Percentiles rank a stretch among this genome's conserved stretches.
These are phyloP conservation scores for Centropus unirufus DNA, from an alignment of 2,113 vertebrate species.

Conservation along the genomic window DNA sequence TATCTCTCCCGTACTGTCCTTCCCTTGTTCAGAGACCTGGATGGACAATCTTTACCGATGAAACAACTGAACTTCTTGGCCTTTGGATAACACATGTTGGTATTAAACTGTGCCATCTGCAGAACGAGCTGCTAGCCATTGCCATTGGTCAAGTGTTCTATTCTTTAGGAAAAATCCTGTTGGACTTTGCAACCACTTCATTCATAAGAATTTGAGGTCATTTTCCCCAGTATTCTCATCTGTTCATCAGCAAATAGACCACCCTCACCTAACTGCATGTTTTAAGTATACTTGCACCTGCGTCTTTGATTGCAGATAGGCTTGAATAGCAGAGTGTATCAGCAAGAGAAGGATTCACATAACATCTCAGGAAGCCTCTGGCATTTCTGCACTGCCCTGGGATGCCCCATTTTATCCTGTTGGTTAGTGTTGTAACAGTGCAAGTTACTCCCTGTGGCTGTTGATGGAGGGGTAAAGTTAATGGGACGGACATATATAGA, in stretches of 20 bases:
- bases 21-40: not conserved
- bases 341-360: not conserved
- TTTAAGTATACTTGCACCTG: not conserved
- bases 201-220: not conserved
- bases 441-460: not conserved
- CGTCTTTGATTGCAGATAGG: not conserved
- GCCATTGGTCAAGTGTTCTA: not conserved
- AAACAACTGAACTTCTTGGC: not conserved
- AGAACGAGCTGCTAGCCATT: not conserved
- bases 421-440: not conserved
- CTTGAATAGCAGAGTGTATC: fast-evolving
- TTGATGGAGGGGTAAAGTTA: not conserved
- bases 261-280: not conserved
- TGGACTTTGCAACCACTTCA: not conserved
- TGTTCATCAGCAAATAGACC: not conserved
- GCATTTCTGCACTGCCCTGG: not conserved
- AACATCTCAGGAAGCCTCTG: not conserved
- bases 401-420: not conserved
- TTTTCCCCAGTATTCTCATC: not conserved
- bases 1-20: not conserved
- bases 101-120: not conserved
- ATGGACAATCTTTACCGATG: not conserved
- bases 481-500: not conserved
- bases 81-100: not conserved
- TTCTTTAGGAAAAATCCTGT: not conserved